These are phyloP conservation scores for Andricus grossulariae DNA, from an alignment of 1,140 invertebrate genomes.

Conservation along the genomic window DNA sequence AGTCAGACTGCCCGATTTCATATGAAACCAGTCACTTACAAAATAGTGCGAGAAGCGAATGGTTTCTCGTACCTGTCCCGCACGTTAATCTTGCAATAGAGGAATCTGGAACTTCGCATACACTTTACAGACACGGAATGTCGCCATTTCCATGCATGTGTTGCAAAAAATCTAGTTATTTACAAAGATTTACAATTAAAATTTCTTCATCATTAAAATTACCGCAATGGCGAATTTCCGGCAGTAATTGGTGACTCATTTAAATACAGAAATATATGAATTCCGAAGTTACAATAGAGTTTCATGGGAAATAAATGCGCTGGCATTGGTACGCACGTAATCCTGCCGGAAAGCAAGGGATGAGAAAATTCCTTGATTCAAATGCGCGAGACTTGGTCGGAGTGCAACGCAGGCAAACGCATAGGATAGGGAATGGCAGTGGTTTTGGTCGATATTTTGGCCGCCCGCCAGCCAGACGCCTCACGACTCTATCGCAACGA, in stretches of 20 bases:
- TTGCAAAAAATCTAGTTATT: too few species aligned
- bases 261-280: not conserved
- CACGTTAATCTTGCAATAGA: too few species aligned
- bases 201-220: too few species aligned
- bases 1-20: too few species aligned
- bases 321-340: constrained; percentile 18
- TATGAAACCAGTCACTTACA: too few species aligned
- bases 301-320: constrained; percentile 1
- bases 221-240: not conserved
- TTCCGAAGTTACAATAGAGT: not conserved
- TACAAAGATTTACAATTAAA: too few species aligned
- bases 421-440: constrained; percentile 44
- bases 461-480: constrained; percentile 59
- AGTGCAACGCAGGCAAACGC: constrained; percentile 47
- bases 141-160: too few species aligned
- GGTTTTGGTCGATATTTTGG: constrained; percentile 63
- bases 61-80: too few species aligned
- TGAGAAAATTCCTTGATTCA: constrained; percentile 45
- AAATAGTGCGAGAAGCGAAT: too few species aligned
- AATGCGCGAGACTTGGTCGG: constrained; percentile 26
- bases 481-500: constrained; percentile 49
- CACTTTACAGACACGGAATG: too few species aligned
- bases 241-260: not conserved
- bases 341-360: constrained; percentile 37
- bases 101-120: too few species aligned